Base-by-base conservation (phyloP, 2,888 invertebrate species). In the Synanthedon andrenaeformis region DNA sequence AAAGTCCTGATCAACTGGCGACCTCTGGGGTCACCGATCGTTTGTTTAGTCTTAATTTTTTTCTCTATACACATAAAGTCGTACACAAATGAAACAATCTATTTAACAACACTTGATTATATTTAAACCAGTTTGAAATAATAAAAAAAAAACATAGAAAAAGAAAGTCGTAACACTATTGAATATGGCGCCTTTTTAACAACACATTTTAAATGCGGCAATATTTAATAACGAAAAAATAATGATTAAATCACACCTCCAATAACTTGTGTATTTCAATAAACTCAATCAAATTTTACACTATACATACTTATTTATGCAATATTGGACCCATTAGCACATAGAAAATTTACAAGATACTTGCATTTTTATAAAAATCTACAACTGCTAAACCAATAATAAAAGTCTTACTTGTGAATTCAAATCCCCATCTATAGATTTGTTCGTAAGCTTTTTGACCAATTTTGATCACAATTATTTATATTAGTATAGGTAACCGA, bases 101-200 rank as follows among this genome's bases (percentile, higher is more conserved):
- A 58, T 52, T 71, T 62, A 74, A 77, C 78, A 80, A 79, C 78
- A 75, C 74, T 65, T 69, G 72, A 74, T 76, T 77, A 74, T 80
- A 77, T 77, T 72, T 65, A 67, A 65, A 64, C 67, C 60, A 63
- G 53, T 61, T 54, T 51, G 48, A 56, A 55, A 54, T 58, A 59
- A 55, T 56, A 56, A 59, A 58, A 73, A 55, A 59, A 56, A 59
- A 59, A 74, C 60, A 63, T 62, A 65, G 60, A 65, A 65, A 59
- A 58, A 51, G 41, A 52, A 57, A 35, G 35, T 35, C 6, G 28
- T 28, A 28, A 28, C 28, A 28, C 28, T 28, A 35, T 35, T 35
- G 35, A 35, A 35, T 35, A 35, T 35, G 35, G 35, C 35, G 35
- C 35, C 45, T 45, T 45, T 45, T 45, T 45, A 14, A 45, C n/a